Conservation (phyloP, 2,888 invertebrate species). For the Agrochola circellaris region DNA sequence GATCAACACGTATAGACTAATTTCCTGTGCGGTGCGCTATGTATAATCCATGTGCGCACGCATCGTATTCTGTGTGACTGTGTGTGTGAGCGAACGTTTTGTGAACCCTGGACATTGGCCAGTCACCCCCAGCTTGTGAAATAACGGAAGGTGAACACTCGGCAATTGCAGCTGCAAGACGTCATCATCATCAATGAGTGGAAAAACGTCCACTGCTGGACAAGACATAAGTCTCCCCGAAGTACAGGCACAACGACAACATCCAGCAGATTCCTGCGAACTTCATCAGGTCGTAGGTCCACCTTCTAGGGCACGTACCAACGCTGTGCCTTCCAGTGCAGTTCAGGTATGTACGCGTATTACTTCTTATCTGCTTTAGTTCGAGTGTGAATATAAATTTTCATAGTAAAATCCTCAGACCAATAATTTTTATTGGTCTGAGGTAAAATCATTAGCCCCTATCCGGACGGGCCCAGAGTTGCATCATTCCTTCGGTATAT, state of each 20-base stretch:
- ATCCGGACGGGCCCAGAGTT: neutral
- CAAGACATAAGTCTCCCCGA: neutral
- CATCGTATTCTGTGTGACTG: neutral
- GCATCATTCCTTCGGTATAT: neutral
- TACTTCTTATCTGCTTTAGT: neutral
- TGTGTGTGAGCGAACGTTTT: slow-evolving; percentile 10
- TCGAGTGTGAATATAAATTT: neutral
- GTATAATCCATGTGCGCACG: neutral
- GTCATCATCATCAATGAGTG: neutral
- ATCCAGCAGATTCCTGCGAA: neutral
- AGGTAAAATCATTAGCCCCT: neutral
- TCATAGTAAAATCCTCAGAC: too few species aligned
- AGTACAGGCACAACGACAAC: neutral
- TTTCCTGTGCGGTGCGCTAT: neutral
- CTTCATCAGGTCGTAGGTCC: neutral
- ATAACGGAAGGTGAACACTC: too few species aligned
- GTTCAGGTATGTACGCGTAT: neutral
- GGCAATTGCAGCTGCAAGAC: neutral
- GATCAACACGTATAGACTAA: slow-evolving; percentile 3
- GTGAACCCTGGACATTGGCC: neutral
- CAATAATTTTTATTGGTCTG: too few species aligned
- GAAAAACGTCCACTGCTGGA: neutral
- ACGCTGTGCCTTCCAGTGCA: neutral
- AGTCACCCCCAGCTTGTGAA: neutral
- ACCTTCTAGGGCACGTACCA: neutral